These are phyloP conservation scores for Illadopsis cleaveri DNA, from an alignment of 2,113 vertebrate species.

Conservation along the genomic window DNA sequence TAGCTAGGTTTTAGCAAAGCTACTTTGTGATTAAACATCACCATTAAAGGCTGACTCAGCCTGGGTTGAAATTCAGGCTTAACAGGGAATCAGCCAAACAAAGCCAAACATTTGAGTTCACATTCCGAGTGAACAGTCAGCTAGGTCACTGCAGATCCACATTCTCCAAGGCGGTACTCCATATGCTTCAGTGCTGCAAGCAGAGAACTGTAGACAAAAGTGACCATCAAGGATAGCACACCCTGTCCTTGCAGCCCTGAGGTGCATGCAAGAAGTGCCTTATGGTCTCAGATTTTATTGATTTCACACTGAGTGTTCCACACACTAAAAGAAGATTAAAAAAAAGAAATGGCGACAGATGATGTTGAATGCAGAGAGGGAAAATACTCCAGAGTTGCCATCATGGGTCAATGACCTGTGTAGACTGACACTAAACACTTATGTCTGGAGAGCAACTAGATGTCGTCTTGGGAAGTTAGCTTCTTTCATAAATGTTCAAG, in stretches of 20 bases:
- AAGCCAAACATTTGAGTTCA: not conserved
- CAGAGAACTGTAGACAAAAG: not conserved
- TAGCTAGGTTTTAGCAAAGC: constrained; percentile 64
- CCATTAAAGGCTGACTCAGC: constrained; percentile 31
- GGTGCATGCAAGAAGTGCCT: not conserved
- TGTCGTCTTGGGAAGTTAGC: not conserved
- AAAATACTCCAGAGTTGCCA: not conserved
- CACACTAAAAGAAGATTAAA: not conserved
- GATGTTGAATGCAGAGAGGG: not conserved
- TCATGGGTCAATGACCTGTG: not conserved
- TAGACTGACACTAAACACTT: not conserved
- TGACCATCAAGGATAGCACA: not conserved
- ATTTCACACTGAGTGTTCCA: not conserved
- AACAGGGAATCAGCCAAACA: not conserved
- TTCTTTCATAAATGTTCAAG: not conserved
- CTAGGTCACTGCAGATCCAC: not conserved
- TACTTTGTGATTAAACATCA: constrained; percentile 71
- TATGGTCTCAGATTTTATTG: not conserved
- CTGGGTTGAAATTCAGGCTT: not conserved
- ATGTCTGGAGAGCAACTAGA: not conserved
- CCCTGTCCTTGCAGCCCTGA: not conserved
- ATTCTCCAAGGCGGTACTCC: not conserved
- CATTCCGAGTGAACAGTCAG: not conserved
- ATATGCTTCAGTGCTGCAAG: not conserved
- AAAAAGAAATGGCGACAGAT: not conserved